Percentiles rank a stretch among this genome's conserved stretches.
phyloP scores from a whole-genome alignment of 1,140 invertebrate genomes.

The Gonioctena quinquepunctata region DNA sequence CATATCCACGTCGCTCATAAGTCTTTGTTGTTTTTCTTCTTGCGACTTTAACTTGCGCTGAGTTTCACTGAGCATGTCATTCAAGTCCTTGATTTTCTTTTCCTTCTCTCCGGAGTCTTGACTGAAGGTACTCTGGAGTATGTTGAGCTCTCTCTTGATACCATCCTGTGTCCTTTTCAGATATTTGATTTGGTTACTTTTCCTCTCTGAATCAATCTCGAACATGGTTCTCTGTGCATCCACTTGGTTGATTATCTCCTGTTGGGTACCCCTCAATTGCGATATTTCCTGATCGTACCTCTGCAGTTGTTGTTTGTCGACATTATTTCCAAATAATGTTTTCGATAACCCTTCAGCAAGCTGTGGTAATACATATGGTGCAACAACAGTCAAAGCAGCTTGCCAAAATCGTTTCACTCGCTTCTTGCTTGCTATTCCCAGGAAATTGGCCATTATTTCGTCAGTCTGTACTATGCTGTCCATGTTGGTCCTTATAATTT shows the following conservation, averaged over 20 bases:
- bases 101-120: background rate
- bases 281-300: background rate
- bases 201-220: background rate
- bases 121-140: background rate
- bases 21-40: background rate
- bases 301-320: background rate
- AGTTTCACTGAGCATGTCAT: background rate
- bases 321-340: background rate
- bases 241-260: background rate
- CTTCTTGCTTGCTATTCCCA: background rate
- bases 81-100: background rate
- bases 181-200: background rate
- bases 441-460: background rate
- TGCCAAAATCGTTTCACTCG: background rate
- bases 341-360: background rate
- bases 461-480: constrained; percentile 3
- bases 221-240: background rate
- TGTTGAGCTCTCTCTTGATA: background rate
- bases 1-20: background rate
- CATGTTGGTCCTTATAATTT: background rate
- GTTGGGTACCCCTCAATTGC: background rate
- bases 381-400: no score
- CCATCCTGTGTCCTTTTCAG: background rate
- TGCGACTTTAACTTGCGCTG: background rate
- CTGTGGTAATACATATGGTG: background rate